A percentile compares a stretch with the other conserved stretches of the same genome.
Evolutionary conservation across 2,113 vertebrate species (phyloP).

Genomic region (Callionymus lyra): DNA sequence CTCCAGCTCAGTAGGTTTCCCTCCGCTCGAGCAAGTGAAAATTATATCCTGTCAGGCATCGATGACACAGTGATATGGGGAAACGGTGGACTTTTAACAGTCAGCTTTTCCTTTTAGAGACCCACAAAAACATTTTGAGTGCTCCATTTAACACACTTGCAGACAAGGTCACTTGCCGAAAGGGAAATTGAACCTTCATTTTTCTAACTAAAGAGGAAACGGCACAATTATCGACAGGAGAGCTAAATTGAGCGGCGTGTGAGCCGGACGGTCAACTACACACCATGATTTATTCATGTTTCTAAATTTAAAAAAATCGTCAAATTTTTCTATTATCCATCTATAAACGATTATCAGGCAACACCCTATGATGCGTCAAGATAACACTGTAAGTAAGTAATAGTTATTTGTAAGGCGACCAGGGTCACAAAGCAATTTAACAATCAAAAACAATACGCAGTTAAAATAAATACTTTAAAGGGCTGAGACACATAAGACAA

Average conservation of each 20-base stretch:
- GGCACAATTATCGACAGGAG: slow-evolving; percentile 5
- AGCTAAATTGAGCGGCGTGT: slow-evolving; percentile 15
- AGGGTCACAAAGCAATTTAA: no score
- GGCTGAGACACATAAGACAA: no score
- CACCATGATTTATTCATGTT: no score
- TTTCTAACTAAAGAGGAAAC: slow-evolving; percentile 20
- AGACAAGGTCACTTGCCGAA: slow-evolving; percentile 75
- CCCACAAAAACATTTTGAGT: slow-evolving; percentile 64
- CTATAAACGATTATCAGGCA: no score
- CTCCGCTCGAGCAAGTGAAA: slow-evolving; percentile 78
- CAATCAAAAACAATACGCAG: no score
- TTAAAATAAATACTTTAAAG: no score
- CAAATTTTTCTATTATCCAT: no score
- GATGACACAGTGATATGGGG: slow-evolving; percentile 79
- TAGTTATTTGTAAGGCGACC: no score
- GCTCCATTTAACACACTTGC: slow-evolving; percentile 75
- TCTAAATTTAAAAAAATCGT: no score
- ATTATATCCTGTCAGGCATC: slow-evolving; percentile 84
- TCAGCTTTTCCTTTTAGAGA: slow-evolving; percentile 55
- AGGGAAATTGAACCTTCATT: slow-evolving; percentile 29
- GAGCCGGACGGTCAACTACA: no score
- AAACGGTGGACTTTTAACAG: slow-evolving; percentile 79
- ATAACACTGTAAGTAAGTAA: no score
- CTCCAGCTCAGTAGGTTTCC: slow-evolving; percentile 74
- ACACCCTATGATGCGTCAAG: no score